Evolutionary conservation across 2,888 invertebrate species (phyloP), one percentile per base, ranked within the genome.

Genomic region (Tetragnatha montana): DNA sequence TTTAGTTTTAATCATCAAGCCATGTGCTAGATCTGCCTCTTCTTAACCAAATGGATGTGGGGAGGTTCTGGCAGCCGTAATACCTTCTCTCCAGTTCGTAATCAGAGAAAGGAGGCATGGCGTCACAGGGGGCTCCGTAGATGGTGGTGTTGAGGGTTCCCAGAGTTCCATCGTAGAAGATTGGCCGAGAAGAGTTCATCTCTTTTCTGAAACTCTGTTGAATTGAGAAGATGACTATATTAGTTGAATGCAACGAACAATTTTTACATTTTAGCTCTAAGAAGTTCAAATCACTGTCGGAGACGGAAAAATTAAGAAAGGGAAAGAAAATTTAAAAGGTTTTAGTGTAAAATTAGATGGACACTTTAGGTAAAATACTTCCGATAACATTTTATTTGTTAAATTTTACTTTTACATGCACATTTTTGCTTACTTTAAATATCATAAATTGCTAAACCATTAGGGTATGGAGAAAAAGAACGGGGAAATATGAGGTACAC

Each of bases 41-140:
- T 19, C 75, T 92, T 8, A 93, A 91, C 94, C 94, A 94, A 35
- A 94, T 92, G 8, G 93, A 93, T 0, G 94, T 94, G 0, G 94
- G 94, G 0, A 94, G 92, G 91, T 94, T 94, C 92, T 94, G 94
- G 91, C 94, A 94, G 1, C 94, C 94, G 7, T 93, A 92, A 91
- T 93, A 94, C 10, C 93, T 92, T n/a, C 93, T 93, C 7, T 92
- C 92, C 6, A 94, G 93, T 92, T 94, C 94, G 73, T 93, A 91
- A 17, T 92, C 91, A 6, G 93, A 93, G 89, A 93, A 94, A 17
- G 94, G 94, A 0, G 94, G 94, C 60, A 92, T 92, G 68, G 94
- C 93, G 91, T 94, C 93, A 92, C 94, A 94, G 0, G 94, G 94
- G 0, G 94, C 94, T 6, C 94, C 94, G 91, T 94, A 94, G 14